A percentile compares a stretch with the other conserved stretches of the same genome.
phyloP scores from a whole-genome alignment of 1,140 invertebrate genomes.

The Zaprionus taronus region DNA sequence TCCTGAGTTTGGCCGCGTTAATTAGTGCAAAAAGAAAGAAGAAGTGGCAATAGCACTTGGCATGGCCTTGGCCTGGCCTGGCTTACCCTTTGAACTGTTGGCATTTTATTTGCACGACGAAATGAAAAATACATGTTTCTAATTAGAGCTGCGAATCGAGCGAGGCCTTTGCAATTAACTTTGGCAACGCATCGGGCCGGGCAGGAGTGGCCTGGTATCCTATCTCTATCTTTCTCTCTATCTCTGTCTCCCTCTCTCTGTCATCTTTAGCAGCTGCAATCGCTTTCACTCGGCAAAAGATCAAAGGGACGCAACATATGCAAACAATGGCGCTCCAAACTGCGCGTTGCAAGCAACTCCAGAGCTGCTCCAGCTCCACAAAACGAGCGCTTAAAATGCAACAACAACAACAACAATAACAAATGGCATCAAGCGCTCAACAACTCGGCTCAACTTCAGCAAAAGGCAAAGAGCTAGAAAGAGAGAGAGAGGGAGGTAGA shows the following conservation, averaged over 20 bases:
- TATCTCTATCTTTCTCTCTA: constrained; percentile 24
- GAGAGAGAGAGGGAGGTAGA: neutral
- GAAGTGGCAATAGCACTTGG: neutral
- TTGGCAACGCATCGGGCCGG: constrained; percentile 47
- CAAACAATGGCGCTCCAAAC: constrained; percentile 64
- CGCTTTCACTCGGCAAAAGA: constrained; percentile 80
- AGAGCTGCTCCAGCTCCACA: constrained; percentile 20
- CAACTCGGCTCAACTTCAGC: constrained; percentile 49
- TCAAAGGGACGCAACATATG: constrained; percentile 75
- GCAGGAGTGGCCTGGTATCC: constrained; percentile 9
- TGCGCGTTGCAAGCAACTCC: constrained; percentile 32
- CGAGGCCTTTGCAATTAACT: constrained; percentile 71
- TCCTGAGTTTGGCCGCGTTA: constrained; percentile 9
- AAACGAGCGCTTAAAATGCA: constrained; percentile 68
- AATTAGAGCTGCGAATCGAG: constrained; percentile 63
- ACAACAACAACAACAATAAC: constrained; percentile 62
- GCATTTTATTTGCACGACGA: constrained; percentile 63
- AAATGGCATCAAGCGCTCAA: constrained; percentile 62
- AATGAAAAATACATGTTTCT: constrained; percentile 57
- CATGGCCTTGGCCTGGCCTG: neutral
- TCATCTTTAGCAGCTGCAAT: constrained; percentile 48
- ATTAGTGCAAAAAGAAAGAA: constrained; percentile 23
- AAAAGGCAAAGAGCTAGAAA: constrained; percentile 41
- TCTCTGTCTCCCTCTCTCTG: neutral
- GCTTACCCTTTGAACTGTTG: constrained; percentile 31